Conservation (phyloP, 2,113 vertebrate species). For the Balaeniceps rex region DNA sequence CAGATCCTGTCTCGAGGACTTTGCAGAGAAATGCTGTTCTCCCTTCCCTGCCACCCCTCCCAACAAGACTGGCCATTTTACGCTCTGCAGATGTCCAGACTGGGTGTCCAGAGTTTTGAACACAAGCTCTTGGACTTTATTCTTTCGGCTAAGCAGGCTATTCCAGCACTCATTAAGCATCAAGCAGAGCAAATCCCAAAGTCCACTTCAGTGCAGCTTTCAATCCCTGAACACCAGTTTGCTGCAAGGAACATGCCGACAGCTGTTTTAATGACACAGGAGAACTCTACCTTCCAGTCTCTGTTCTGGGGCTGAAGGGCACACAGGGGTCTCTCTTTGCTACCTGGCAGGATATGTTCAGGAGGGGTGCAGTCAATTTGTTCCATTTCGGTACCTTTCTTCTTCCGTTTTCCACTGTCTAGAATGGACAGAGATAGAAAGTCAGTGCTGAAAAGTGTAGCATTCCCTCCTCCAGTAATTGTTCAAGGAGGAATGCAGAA, state of each 20-base stretch:
- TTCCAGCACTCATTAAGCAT: not conserved
- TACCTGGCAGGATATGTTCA: constrained; percentile 95
- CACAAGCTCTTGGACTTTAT: constrained; percentile 39
- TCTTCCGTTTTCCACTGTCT: constrained; percentile 95
- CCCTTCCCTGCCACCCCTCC: not conserved
- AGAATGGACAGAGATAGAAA: not conserved
- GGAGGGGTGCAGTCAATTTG: constrained; percentile 98
- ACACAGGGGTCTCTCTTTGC: constrained; percentile 91
- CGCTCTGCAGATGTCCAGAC: not conserved
- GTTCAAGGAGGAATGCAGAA: not conserved
- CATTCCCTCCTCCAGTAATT: not conserved
- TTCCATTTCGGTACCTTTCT: constrained; percentile 92
- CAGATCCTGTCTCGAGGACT: not conserved
- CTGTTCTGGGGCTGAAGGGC: constrained; percentile 96
- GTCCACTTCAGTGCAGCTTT: not conserved
- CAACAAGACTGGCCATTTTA: not conserved
- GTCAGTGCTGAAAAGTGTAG: not conserved
- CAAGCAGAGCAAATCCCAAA: constrained; percentile 49
- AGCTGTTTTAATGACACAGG: not conserved
- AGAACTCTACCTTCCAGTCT: constrained; percentile 91
- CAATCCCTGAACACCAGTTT: not conserved
- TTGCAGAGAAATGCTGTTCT: not conserved
- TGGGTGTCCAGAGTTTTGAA: not conserved
- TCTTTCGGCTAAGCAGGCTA: constrained; percentile 7
- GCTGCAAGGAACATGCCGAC: not conserved